Evolutionary conservation across 2,888 invertebrate species (phyloP).

Genomic region (Eupelmus urozonus): DNA sequence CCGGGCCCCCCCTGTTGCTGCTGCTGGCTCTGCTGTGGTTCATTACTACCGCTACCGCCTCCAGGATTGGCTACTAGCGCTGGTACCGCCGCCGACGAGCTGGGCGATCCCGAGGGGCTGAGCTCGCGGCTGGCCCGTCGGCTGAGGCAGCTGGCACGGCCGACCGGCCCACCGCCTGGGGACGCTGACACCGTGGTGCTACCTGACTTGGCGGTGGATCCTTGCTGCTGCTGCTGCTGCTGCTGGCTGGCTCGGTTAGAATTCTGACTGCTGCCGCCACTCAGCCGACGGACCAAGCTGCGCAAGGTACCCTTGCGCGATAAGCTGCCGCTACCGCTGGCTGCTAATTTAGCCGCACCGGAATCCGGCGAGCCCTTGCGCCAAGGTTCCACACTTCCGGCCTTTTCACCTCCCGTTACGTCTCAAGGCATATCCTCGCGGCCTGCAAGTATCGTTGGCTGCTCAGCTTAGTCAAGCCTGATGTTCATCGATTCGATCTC

Average conservation of each 20-base stretch:
- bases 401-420: slow-evolving; percentile 27
- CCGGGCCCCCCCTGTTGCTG: slow-evolving; percentile 44
- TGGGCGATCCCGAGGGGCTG: slow-evolving; percentile 68
- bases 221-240: slow-evolving; percentile 12
- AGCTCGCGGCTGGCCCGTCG: slow-evolving; percentile 73
- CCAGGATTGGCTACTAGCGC: not conserved
- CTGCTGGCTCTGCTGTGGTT: slow-evolving; percentile 15
- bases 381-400: slow-evolving; percentile 56
- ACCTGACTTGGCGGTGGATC: slow-evolving; percentile 55
- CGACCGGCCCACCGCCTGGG: slow-evolving; percentile 63
- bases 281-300: slow-evolving; percentile 68
- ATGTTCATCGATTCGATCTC: not conserved
- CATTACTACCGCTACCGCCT: not conserved
- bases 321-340: slow-evolving; percentile 10
- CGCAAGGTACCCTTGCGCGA: slow-evolving; percentile 59
- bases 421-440: slow-evolving; percentile 40
- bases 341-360: too few relatives aligned
- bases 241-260: slow-evolving; percentile 5
- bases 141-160: slow-evolving; percentile 69
- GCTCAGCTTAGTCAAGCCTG: not conserved
- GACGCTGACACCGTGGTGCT: slow-evolving; percentile 73
- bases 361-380: slow-evolving; percentile 47
- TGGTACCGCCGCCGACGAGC: slow-evolving; percentile 41
- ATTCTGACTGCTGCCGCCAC: slow-evolving; percentile 63
- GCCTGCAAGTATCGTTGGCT: not conserved